Evolutionary conservation across 2,797 vertebrate genomes (phyloP), one percentile per base, ranked within the genome.

Genomic region (Amniataba percoides): DNA sequence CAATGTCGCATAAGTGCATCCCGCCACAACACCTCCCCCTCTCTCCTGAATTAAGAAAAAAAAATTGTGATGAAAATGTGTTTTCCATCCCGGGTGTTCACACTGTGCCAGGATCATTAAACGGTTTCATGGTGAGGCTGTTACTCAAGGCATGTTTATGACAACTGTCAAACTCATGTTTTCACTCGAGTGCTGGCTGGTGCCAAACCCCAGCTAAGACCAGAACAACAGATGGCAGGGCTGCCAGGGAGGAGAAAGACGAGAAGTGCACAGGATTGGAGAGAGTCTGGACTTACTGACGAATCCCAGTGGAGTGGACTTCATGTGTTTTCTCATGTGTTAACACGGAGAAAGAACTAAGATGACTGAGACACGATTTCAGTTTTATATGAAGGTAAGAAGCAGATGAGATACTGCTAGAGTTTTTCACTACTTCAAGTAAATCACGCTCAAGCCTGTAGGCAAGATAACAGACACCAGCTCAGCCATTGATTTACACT

Each of bases 161-260:
- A 93, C 90, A 93, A 94, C 90, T 90, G 90, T 94, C 90, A 93
- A 84, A 90, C 87, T 79, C 66, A 31, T 87, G 90, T 90, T 93
- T 92, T 92, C 83, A 86, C 87, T 87, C 27, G 51, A 75, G 73
- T 78, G 70, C 86, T 71, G 78, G 77, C 83, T 77, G 82, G 89
- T 89, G 86, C 80, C 84, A 88, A 89, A 85, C 80, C 76, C 62
- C 80, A 78, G 74, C 81, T 81, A 68, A 81, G 88, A 91, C 86
- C 88, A 88, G 86, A 89, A 89, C 84, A 91, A 89, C 92, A 93
- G 92, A 93, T 92, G 89, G 92, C 58, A 34, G n/a, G 18, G 81
- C 85, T 88, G 84, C 88, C 82, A 88, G 81, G 59, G 67, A 87
- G 77, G 62, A 59, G 74, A 78, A 82, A 67, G 68, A 74, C 23